Conservation (phyloP, 1,140 invertebrate species). For the Dreissena polymorpha region DNA sequence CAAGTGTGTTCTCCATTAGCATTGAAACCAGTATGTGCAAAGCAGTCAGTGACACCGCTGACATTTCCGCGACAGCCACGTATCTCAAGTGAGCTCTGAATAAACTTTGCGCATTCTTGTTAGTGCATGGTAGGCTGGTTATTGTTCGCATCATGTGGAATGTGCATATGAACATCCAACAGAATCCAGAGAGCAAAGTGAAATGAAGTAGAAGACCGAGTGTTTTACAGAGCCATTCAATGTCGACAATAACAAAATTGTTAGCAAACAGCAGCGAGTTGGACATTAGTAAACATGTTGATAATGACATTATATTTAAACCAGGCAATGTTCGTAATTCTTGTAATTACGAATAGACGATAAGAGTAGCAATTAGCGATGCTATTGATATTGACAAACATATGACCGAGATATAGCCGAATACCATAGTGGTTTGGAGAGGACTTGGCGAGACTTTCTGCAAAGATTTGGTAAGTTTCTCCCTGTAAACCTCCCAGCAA, state of each 20-base stretch:
- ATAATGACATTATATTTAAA: constrained; percentile 10
- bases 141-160: constrained; percentile 81
- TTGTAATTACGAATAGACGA: background rate
- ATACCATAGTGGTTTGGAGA: background rate
- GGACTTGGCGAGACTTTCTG: no score
- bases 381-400: constrained; percentile 6
- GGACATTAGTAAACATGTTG: background rate
- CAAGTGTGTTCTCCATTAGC: background rate
- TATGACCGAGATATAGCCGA: background rate
- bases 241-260: constrained; percentile 56
- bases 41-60: background rate
- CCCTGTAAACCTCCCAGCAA: no score
- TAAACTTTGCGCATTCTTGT: background rate
- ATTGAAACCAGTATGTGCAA: background rate
- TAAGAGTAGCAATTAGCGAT: background rate
- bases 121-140: background rate
- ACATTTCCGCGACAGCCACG: background rate
- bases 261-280: constrained; percentile 35
- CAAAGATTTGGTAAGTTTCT: no score
- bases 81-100: background rate
- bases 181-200: constrained; percentile 94
- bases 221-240: constrained; percentile 70
- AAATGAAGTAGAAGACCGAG: constrained; percentile 92
- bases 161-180: constrained; percentile 97
- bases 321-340: constrained; percentile 10